A percentile compares a stretch with the other conserved stretches of the same genome.
These are phyloP conservation scores for Diachasma alloeum DNA, from an alignment of 1,140 invertebrate genomes.

Conservation along the genomic window DNA sequence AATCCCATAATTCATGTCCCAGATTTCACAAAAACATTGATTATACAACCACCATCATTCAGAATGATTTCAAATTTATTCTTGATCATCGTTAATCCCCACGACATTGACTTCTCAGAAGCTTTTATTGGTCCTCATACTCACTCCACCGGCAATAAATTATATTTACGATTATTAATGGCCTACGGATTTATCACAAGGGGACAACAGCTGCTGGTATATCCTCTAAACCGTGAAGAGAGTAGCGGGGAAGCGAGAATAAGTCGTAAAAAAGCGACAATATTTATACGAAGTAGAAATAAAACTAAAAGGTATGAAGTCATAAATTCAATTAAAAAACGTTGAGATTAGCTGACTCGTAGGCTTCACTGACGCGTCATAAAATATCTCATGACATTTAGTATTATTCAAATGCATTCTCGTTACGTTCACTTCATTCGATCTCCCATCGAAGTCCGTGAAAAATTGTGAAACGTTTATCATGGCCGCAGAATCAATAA, in stretches of 20 bases:
- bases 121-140: constrained; percentile 53
- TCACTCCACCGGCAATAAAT: constrained; percentile 44
- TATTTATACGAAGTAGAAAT: constrained; percentile 6
- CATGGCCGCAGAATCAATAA: background rate
- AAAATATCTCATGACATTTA: background rate
- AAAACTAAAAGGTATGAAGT: constrained; percentile 23
- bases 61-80: constrained; percentile 55
- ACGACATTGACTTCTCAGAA: constrained; percentile 49
- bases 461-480: background rate
- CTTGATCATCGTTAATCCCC: constrained; percentile 60
- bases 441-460: background rate
- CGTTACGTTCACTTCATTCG: background rate
- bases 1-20: background rate
- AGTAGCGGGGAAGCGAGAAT: constrained; percentile 47
- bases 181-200: constrained; percentile 58
- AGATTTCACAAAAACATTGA: background rate
- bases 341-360: background rate
- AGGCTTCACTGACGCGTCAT: background rate
- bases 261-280: constrained; percentile 37
- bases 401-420: background rate
- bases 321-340: constrained; percentile 49
- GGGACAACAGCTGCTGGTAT: constrained; percentile 30
- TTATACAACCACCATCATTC: background rate
- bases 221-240: constrained; percentile 39
- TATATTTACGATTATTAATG: constrained; percentile 61